phyloP scores from a whole-genome alignment of 1,140 invertebrate species.

The Cyrtorhinus lividipennis region DNA sequence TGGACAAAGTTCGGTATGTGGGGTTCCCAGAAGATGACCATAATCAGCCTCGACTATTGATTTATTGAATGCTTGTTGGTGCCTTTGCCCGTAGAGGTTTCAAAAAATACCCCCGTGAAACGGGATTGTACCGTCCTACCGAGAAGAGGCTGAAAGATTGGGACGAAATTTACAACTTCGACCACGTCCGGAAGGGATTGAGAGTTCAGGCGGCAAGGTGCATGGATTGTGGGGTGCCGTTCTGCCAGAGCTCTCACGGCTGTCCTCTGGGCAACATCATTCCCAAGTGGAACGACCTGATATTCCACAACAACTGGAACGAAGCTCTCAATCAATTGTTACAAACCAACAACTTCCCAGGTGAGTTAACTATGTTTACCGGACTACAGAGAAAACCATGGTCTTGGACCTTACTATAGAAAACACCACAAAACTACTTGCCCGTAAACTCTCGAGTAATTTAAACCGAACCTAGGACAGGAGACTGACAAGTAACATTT shows the following conservation, averaged over 20 bases:
- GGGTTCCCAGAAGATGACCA: too few species aligned
- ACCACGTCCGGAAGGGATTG: slow-evolving; percentile 71
- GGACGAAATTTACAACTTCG: slow-evolving; percentile 91
- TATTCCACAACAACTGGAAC: slow-evolving; percentile 89
- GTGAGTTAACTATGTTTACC: slow-evolving; percentile 32
- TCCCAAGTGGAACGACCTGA: slow-evolving; percentile 96
- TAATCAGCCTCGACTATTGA: too few species aligned
- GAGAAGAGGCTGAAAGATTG: slow-evolving; percentile 81
- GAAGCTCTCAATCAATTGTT: slow-evolving; percentile 89
- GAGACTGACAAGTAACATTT: too few species aligned
- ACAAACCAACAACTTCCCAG: slow-evolving; percentile 98
- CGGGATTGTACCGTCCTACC: slow-evolving; percentile 64
- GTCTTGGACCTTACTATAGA: too few species aligned
- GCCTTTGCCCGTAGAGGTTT: slow-evolving; percentile 80
- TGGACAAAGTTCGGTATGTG: slow-evolving; percentile 75
- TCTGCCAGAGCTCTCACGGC: slow-evolving; percentile 93
- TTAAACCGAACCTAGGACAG: too few species aligned
- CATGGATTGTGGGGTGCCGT: slow-evolving; percentile 99
- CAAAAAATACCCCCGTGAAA: slow-evolving; percentile 87
- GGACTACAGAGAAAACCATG: too few species aligned
- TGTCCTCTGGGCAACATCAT: slow-evolving; percentile 98
- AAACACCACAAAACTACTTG: too few species aligned
- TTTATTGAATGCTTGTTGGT: too few species aligned
- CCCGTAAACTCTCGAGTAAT: too few species aligned
- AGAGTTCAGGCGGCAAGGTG: slow-evolving; percentile 87